Evolutionary conservation across 2,113 vertebrate genomes (phyloP).

Genomic region (Strigops habroptila): DNA sequence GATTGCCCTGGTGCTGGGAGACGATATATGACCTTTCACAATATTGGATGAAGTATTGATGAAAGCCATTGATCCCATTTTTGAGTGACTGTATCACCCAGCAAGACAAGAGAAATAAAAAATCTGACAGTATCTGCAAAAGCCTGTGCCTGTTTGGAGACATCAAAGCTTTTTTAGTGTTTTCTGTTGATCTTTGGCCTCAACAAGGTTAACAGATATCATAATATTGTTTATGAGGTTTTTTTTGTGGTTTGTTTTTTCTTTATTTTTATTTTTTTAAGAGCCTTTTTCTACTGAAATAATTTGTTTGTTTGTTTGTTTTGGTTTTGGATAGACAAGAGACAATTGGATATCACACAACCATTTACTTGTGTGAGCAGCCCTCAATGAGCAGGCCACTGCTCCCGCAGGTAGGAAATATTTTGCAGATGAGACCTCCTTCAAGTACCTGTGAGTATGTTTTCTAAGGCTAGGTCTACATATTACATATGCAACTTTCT

Average conservation of each 20-base stretch:
- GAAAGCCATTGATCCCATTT: slow-evolving; percentile 32
- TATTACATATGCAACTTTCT: neutral
- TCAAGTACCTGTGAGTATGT: neutral
- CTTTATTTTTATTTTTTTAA: neutral
- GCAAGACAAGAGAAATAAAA: slow-evolving; percentile 27
- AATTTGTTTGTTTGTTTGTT: neutral
- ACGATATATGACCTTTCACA: slow-evolving; percentile 27
- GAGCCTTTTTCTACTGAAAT: neutral
- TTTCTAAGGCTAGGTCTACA: neutral
- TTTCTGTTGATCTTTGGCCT: neutral
- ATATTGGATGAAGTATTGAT: slow-evolving; percentile 15
- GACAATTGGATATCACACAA: neutral
- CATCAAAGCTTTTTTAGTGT: neutral
- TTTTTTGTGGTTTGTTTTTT: neutral
- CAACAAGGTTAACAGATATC: neutral
- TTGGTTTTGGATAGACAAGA: neutral
- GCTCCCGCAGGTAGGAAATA: neutral
- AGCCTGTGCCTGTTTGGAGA: neutral
- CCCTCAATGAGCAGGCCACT: neutral
- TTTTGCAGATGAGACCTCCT: neutral
- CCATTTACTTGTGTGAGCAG: neutral
- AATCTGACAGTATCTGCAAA: neutral
- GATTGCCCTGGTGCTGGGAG: neutral
- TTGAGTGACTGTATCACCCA: slow-evolving; percentile 38
- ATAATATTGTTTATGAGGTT: neutral